Base-by-base conservation (phyloP, 2,888 invertebrate species). In the Aphodius sticticus region DNA sequence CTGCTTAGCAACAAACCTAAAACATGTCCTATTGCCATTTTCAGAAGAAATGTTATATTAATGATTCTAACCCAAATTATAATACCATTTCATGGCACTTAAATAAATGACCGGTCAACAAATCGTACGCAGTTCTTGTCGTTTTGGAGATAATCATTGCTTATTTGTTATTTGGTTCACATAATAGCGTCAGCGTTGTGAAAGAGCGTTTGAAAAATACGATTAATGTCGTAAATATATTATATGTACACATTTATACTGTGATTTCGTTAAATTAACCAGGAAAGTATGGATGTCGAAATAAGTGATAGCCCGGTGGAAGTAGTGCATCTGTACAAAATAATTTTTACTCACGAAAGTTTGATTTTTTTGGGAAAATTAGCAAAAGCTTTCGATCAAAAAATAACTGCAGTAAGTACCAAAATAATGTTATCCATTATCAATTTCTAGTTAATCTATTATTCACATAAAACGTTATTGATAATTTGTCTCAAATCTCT, bases 331-430 rank as follows among this genome's bases (percentile, higher is more conserved):
- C 90, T 91, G 81, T 92, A 92, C 84, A 89, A 89, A 81, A 87
- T 87, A 77, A 87, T 94, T 80, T 92, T 94, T 84, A 91, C 91
- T 78, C 88, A 90, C 38, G 91, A 89, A n/a, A 92, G 93, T 69
- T 86, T 92, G 70, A 87, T 91, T 72, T 93, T 94, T 87, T 83
- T 94, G 78, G 87, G 87, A 6, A 90, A 91, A 80, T 88, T 94
- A 16, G 90, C 91, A 76, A 85, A 86, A 37, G 84, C 90, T 81
- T 93, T 92, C 86, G 90, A 92, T 84, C 82, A 85, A 76, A 87
- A 90, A 86, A 89, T 92, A 69, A 90, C 91, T 37, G 82, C 89
- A 82, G 87, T 92, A 70, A 72, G 76, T 53, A 53, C 1, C 53
- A 26, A 26, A 26, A 26, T 26, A 26, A 26, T 26, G 26, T 26